A percentile compares a stretch with the other conserved stretches of the same genome.
Evolutionary conservation across 2,888 invertebrate genomes (phyloP).

Genomic region (Endotricha flammealis): DNA sequence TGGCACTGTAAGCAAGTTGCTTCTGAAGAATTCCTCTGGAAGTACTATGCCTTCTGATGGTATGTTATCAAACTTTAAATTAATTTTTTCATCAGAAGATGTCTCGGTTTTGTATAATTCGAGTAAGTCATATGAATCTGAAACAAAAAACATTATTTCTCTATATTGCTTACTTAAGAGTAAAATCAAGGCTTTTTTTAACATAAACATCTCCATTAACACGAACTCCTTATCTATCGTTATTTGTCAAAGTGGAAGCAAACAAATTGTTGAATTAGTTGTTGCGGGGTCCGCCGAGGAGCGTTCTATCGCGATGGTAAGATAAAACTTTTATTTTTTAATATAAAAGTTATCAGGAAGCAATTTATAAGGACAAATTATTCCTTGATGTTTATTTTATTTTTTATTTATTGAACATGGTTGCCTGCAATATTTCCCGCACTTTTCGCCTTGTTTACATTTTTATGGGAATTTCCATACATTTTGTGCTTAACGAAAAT

Average conservation of each 20-base stretch:
- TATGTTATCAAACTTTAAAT: slow-evolving; percentile 17
- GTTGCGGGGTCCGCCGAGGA: slow-evolving; percentile 28
- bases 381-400: not conserved
- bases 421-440: too few relatives aligned
- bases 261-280: slow-evolving; percentile 57
- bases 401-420: too few relatives aligned
- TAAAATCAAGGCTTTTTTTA: slow-evolving; percentile 29
- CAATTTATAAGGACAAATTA: not conserved
- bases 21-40: slow-evolving; percentile 16
- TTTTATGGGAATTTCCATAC: too few relatives aligned
- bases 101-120: slow-evolving; percentile 10
- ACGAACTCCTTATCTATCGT: slow-evolving; percentile 55
- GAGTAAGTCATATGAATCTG: slow-evolving; percentile 35
- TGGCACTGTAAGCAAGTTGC: slow-evolving; percentile 28
- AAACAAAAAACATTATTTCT: slow-evolving; percentile 26
- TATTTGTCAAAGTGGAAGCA: slow-evolving; percentile 61
- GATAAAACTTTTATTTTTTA: slow-evolving; percentile 6
- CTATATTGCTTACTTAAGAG: not conserved
- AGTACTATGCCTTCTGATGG: slow-evolving; percentile 16
- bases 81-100: not conserved
- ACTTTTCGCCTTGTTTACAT: too few relatives aligned
- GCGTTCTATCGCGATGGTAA: slow-evolving; percentile 21
- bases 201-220: slow-evolving; percentile 56
- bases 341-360: not conserved
- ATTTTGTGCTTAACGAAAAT: too few relatives aligned